Percentiles rank a stretch among this genome's conserved stretches.
Evolutionary conservation across 2,113 vertebrate species (phyloP).

Genomic region (Xiphophorus hellerii): DNA sequence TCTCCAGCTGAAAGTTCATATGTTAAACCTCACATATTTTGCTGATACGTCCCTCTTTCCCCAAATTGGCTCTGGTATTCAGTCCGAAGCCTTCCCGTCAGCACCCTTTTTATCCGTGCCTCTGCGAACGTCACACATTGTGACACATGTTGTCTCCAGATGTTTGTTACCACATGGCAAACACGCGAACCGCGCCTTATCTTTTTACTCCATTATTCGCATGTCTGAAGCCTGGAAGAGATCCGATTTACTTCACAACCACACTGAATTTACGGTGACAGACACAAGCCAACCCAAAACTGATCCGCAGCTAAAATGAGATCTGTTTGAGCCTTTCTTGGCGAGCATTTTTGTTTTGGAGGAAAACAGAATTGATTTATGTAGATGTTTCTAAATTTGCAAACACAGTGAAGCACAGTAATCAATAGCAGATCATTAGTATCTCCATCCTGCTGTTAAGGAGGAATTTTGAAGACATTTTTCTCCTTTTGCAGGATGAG

Average conservation of each 20-base stretch:
- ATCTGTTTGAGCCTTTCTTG: constrained; percentile 11
- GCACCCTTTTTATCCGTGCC: constrained; percentile 25
- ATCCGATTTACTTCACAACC: constrained; percentile 49
- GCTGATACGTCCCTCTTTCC: constrained; percentile 10
- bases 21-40: constrained; percentile 10
- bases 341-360: constrained; percentile 29
- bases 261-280: constrained; percentile 25
- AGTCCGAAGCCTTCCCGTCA: constrained; percentile 29
- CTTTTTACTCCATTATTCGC: constrained; percentile 46
- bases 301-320: constrained; percentile 13
- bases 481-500: constrained; percentile 85
- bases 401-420: neutral
- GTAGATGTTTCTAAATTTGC: constrained; percentile 10
- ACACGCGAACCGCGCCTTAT: constrained; percentile 50
- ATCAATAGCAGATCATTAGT: neutral
- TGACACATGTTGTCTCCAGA: constrained; percentile 72
- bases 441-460: neutral
- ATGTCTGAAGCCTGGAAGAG: constrained; percentile 31
- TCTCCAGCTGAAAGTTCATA: constrained; percentile 1
- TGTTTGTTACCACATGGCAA: constrained; percentile 69
- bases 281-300: constrained; percentile 3
- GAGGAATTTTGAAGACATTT: neutral
- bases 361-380: constrained; percentile 26
- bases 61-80: constrained; percentile 18
- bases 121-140: constrained; percentile 28